A percentile compares a stretch with the other conserved stretches of the same genome.
Evolutionary conservation across 1,140 invertebrate genomes (phyloP).

Genomic region (Musca domestica): DNA sequence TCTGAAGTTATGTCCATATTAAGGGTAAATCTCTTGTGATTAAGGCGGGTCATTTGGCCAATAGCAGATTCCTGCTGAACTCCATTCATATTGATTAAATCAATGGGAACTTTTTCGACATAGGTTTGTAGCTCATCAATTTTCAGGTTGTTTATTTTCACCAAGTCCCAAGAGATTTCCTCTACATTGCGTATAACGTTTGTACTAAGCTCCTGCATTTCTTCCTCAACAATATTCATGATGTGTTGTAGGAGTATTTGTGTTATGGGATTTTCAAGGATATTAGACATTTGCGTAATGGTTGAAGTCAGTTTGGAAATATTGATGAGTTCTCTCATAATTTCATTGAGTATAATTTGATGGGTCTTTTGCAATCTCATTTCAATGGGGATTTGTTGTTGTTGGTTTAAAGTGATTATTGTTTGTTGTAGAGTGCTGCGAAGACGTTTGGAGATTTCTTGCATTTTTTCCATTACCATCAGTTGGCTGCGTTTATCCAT

Average conservation of each 20-base stretch:
- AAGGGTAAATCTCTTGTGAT: conserved; percentile 55
- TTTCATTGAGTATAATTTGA: not conserved
- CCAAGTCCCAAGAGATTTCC: conserved; percentile 56
- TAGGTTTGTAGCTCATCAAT: conserved; percentile 47
- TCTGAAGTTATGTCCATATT: conserved; percentile 45
- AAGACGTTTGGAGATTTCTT: not conserved
- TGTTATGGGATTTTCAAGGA: not conserved
- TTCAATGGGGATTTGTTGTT: not conserved
- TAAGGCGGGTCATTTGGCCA: conserved; percentile 60
- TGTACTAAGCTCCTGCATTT: conserved; percentile 58
- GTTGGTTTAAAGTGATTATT: not conserved
- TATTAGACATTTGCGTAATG: not conserved
- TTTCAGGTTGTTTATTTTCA: conserved; percentile 59
- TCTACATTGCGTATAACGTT: conserved; percentile 60
- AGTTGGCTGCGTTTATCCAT: too few relatives aligned
- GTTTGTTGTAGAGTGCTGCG: not conserved
- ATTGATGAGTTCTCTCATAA: conserved; percentile 1
- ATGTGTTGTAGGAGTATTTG: conserved; percentile 9
- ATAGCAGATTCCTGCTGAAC: conserved; percentile 37
- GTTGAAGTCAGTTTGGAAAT: not conserved
- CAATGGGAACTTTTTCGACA: conserved; percentile 24
- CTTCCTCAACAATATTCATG: conserved; percentile 53
- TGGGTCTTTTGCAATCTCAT: not conserved
- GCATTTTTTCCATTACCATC: not conserved
- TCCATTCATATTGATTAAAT: conserved; percentile 27